A percentile compares a stretch with the other conserved stretches of the same genome.
phyloP scores from a whole-genome alignment of 2,797 vertebrate species.

The Gambusia yucatana region DNA sequence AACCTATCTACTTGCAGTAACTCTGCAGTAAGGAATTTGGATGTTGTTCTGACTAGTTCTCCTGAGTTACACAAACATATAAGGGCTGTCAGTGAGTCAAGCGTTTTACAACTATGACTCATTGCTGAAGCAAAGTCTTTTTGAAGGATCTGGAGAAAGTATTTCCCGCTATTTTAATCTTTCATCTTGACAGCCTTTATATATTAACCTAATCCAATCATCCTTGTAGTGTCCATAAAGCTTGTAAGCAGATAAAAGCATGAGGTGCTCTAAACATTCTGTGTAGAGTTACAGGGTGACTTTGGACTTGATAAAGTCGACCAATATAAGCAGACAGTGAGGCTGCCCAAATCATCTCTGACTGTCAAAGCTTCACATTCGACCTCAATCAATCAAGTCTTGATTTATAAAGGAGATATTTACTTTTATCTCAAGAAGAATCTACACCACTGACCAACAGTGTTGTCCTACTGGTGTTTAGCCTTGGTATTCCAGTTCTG shows the following conservation, averaged over 20 bases:
- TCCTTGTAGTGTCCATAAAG: neutral
- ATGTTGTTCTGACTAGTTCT: no score
- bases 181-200: no score
- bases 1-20: no score
- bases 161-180: no score
- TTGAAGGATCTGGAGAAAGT: no score
- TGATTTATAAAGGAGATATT: neutral
- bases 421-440: neutral
- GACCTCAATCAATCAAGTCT: neutral
- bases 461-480: neutral
- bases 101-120: no score
- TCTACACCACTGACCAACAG: neutral
- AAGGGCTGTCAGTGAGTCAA: no score
- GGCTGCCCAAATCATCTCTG: neutral
- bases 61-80: no score
- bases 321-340: neutral
- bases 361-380: neutral
- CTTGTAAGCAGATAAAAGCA: neutral
- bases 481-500: neutral
- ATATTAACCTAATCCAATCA: no score
- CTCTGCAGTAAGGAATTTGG: no score
- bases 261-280: neutral
- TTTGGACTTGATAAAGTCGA: neutral
- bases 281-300: neutral
- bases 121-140: no score